Evolutionary conservation across 1,140 invertebrate species (phyloP).

Genomic region (Dolichoris vasculosae): DNA sequence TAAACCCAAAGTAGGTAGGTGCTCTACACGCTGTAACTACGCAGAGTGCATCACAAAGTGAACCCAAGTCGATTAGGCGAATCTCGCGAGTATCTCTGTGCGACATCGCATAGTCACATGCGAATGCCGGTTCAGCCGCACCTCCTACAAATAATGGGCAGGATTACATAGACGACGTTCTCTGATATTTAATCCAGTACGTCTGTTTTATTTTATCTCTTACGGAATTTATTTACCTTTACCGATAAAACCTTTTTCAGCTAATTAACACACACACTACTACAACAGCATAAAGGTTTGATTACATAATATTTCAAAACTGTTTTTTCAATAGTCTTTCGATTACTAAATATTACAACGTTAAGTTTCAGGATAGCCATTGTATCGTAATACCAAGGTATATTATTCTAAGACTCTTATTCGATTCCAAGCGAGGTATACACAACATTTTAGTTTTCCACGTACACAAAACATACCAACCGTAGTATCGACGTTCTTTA

Average conservation of each 20-base stretch:
- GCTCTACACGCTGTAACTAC: constrained; percentile 73
- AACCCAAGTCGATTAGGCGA: constrained; percentile 70
- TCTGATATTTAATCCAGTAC: constrained; percentile 29
- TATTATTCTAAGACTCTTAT: no score
- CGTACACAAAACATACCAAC: no score
- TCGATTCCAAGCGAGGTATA: no score
- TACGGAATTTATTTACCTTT: constrained; percentile 32
- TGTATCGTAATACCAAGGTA: no score
- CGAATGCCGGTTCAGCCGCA: constrained; percentile 73
- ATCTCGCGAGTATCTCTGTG: constrained; percentile 67
- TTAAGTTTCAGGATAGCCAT: no score
- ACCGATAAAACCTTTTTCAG: constrained; percentile 10
- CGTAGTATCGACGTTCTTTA: no score
- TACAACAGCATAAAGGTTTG: constrained; percentile 28
- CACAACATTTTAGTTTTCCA: no score
- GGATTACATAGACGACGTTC: constrained; percentile 69
- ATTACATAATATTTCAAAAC: neutral
- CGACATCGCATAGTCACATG: constrained; percentile 68
- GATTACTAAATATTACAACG: no score
- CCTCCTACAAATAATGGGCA: constrained; percentile 77
- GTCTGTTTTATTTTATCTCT: constrained; percentile 26
- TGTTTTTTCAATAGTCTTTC: neutral
- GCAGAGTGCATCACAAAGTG: constrained; percentile 72
- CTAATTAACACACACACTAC: neutral
- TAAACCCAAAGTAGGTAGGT: constrained; percentile 71